These are phyloP conservation scores for Parthenolecanium corni DNA, from an alignment of 2,888 invertebrate genomes.

Conservation along the genomic window DNA sequence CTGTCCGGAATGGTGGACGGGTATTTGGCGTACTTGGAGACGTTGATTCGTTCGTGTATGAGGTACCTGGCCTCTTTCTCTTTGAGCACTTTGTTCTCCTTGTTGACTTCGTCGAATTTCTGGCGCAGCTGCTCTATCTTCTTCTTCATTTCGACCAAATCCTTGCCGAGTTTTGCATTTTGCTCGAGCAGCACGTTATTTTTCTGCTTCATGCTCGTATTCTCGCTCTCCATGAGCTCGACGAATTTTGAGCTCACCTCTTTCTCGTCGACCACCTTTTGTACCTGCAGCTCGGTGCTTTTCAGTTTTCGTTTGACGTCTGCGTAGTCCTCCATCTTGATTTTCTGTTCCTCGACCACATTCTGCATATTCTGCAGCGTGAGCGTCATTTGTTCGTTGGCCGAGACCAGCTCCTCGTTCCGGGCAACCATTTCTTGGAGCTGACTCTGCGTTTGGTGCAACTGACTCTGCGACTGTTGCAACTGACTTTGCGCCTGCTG, in stretches of 20 bases:
- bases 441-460: too few relatives aligned
- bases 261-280: not conserved
- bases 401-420: too few relatives aligned
- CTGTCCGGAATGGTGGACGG: too few relatives aligned
- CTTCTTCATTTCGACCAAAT: slow-evolving; percentile 3
- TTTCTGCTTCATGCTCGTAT: not conserved
- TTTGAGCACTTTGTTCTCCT: slow-evolving; percentile 4
- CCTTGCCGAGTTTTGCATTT: not conserved
- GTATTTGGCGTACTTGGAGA: not conserved
- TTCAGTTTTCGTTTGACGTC: too few relatives aligned
- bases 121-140: slow-evolving; percentile 1
- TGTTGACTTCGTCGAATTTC: slow-evolving; percentile 3
- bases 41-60: slow-evolving; percentile 4
- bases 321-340: too few relatives aligned
- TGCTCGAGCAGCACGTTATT: not conserved
- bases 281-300: too few relatives aligned
- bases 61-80: slow-evolving; percentile 2
- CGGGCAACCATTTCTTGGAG: too few relatives aligned
- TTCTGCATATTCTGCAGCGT: too few relatives aligned
- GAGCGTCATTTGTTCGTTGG: too few relatives aligned
- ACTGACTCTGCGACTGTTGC: too few relatives aligned
- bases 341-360: too few relatives aligned
- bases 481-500: too few relatives aligned
- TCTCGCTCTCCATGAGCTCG: slow-evolving; percentile 3
- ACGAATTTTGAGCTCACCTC: slow-evolving; percentile 6